phyloP scores from a whole-genome alignment of 2,797 vertebrate genomes.

The Gymnocypris eckloni region DNA sequence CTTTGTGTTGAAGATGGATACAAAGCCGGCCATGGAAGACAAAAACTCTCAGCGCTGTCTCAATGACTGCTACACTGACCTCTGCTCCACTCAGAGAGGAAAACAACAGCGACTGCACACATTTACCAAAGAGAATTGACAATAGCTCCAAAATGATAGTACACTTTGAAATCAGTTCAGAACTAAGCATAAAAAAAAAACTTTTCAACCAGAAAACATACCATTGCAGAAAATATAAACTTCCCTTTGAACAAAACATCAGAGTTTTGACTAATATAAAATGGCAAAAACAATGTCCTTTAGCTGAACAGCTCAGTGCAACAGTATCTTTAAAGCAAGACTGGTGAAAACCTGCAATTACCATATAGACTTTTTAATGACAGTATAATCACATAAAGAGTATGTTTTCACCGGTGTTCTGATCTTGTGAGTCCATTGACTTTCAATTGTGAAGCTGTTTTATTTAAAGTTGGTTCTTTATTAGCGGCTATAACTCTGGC shows the following conservation, averaged over 20 bases:
- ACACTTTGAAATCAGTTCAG: not conserved
- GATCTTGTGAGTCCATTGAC: no score
- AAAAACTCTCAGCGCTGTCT: constrained; percentile 83
- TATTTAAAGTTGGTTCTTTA: no score
- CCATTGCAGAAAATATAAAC: not conserved
- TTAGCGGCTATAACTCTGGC: no score
- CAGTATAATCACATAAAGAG: not conserved
- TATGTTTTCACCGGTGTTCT: not conserved
- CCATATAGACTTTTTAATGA: constrained; percentile 16
- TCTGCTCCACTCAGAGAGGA: constrained; percentile 72
- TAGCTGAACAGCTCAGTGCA: not conserved
- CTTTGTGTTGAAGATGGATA: constrained; percentile 87
- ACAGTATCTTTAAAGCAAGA: constrained; percentile 4
- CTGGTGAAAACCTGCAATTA: constrained; percentile 15
- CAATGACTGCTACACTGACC: constrained; percentile 65
- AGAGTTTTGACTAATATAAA: constrained; percentile 10
- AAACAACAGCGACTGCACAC: constrained; percentile 69
- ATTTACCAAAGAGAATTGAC: constrained; percentile 7
- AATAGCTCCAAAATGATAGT: not conserved
- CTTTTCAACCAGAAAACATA: constrained; percentile 6
- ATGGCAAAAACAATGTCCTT: not conserved
- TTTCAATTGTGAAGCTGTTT: no score
- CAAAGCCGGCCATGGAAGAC: constrained; percentile 80
- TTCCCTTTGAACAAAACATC: not conserved
- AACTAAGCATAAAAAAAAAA: not conserved